A percentile compares a stretch with the other conserved stretches of the same genome.
Evolutionary conservation across 2,797 vertebrate species (phyloP).

Genomic region (Pagetopsis macropterus): DNA sequence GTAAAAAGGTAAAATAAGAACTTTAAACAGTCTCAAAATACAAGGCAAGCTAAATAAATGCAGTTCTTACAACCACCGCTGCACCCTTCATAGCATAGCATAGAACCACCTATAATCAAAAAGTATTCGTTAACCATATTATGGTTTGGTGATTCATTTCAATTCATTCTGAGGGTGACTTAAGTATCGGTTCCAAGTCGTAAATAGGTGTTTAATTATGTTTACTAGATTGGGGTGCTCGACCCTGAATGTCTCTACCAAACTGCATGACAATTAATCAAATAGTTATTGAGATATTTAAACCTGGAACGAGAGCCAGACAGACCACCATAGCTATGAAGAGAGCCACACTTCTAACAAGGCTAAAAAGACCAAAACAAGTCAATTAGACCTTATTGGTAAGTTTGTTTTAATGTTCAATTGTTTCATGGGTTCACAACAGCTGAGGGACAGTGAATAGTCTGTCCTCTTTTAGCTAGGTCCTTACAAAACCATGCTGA

Average conservation of each 20-base stretch:
- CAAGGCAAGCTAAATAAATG: too few species aligned
- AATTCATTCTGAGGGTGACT: neutral
- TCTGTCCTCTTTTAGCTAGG: constrained; percentile 34
- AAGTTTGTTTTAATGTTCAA: neutral
- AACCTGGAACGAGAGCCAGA: neutral
- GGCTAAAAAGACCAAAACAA: neutral
- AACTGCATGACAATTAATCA: neutral
- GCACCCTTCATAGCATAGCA: neutral
- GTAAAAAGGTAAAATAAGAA: neutral
- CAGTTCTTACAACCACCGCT: neutral
- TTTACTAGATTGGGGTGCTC: neutral
- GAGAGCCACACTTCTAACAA: neutral
- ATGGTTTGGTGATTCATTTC: neutral
- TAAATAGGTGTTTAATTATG: neutral
- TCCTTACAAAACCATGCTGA: constrained; percentile 66
- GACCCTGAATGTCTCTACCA: neutral
- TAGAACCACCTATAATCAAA: too few species aligned
- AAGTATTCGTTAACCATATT: neutral
- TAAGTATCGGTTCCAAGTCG: neutral
- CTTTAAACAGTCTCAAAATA: neutral
- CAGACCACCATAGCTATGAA: neutral
- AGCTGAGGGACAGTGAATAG: constrained; percentile 14
- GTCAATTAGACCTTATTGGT: neutral
- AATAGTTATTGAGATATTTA: neutral
- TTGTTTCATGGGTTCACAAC: neutral